Evolutionary conservation across 2,797 vertebrate species (phyloP).

Genomic region (Poeciliopsis gracilis): DNA sequence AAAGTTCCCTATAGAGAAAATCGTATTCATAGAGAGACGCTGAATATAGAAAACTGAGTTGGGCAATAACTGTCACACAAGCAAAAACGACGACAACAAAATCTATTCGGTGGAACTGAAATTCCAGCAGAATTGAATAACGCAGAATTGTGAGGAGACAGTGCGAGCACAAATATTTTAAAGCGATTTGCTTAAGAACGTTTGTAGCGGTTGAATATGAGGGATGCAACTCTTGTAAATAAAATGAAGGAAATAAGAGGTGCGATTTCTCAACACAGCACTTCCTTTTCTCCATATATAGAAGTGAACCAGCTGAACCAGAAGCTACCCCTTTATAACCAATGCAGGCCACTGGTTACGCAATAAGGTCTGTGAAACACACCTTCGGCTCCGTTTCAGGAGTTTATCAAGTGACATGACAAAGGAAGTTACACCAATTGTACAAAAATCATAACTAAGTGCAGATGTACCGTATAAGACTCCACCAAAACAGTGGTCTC

Average conservation of each 20-base stretch:
- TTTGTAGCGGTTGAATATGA: neutral
- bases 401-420: neutral
- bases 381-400: neutral
- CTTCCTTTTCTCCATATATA: neutral
- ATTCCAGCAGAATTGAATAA: neutral
- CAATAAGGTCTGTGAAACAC: neutral
- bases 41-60: neutral
- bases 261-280: neutral
- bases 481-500: constrained; percentile 87
- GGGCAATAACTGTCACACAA: neutral
- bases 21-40: neutral
- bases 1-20: neutral
- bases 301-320: neutral
- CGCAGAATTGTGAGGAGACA: neutral
- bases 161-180: neutral
- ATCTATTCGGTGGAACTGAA: neutral
- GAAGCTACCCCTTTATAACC: neutral
- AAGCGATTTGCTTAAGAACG: neutral
- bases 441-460: neutral
- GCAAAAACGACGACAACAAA: neutral
- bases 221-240: neutral
- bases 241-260: neutral
- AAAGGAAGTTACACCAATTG: neutral
- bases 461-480: constrained; percentile 77
- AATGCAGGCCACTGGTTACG: neutral